A percentile compares a stretch with the other conserved stretches of the same genome.
phyloP scores from a whole-genome alignment of 2,797 vertebrate genomes.

The Rousettus madagascariensis region DNA sequence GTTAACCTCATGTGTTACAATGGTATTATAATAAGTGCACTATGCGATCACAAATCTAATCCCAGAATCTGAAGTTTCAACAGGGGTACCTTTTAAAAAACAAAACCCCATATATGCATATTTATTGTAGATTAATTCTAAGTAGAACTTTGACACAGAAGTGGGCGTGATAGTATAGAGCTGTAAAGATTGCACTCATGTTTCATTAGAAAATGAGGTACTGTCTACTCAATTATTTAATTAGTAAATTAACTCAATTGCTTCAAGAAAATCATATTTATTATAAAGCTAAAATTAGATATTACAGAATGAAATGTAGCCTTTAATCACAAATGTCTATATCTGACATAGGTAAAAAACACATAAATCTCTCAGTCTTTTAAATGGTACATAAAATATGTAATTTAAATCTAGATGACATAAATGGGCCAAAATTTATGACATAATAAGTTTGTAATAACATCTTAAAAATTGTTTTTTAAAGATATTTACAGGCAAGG shows the following conservation, averaged over 20 bases:
- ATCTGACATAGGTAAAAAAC: background rate
- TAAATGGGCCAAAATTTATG: background rate
- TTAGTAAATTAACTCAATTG: background rate
- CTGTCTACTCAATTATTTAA: background rate
- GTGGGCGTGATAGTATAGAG: background rate
- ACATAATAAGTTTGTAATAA: background rate
- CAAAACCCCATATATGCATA: background rate
- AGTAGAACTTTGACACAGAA: background rate
- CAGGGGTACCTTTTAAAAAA: background rate
- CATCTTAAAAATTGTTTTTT: background rate
- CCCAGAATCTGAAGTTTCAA: background rate
- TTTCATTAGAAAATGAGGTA: background rate
- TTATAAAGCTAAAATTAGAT: conserved; percentile 6
- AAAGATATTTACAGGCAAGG: background rate
- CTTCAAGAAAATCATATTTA: background rate
- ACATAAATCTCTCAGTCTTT: conserved; percentile 1
- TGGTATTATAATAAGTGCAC: background rate
- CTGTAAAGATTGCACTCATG: background rate
- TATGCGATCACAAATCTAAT: background rate
- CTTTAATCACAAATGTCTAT: background rate
- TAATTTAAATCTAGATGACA: background rate
- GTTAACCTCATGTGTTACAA: background rate
- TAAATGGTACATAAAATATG: conserved; percentile 10
- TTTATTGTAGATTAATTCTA: background rate
- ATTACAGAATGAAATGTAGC: background rate